Evolutionary conservation across 2,113 vertebrate species (phyloP).

Genomic region (Nesoenas mayeri): DNA sequence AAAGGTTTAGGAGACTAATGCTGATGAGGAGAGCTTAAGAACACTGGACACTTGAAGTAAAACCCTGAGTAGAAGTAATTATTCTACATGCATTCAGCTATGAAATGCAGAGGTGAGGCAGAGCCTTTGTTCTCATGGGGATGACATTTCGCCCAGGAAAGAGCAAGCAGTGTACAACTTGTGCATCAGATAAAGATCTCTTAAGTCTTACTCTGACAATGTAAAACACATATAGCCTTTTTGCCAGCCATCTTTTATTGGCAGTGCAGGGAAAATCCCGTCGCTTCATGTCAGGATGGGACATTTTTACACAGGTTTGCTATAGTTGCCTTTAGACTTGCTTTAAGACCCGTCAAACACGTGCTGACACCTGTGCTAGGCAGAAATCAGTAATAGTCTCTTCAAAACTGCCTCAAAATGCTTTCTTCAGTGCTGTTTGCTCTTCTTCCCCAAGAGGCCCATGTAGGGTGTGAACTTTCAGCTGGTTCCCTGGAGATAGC

Average conservation of each 20-base stretch:
- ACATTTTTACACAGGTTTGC: neutral
- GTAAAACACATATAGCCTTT: neutral
- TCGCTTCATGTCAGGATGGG: neutral
- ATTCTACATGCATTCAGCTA: neutral
- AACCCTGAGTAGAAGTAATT: neutral
- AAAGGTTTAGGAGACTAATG: slow-evolving; percentile 29
- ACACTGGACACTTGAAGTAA: neutral
- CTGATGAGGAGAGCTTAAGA: neutral
- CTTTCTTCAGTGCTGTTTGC: neutral
- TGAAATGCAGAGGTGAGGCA: neutral
- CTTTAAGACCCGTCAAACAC: fast-evolving
- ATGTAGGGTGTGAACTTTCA: neutral
- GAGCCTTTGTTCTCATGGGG: neutral
- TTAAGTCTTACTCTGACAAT: neutral
- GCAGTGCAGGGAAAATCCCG: neutral
- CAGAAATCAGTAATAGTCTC: neutral
- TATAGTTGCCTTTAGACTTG: neutral
- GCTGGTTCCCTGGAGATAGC: slow-evolving; percentile 25
- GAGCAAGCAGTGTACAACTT: neutral
- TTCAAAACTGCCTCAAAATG: neutral
- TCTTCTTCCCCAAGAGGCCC: neutral
- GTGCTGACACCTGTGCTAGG: neutral
- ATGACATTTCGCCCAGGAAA: neutral
- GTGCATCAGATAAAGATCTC: neutral
- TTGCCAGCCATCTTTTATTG: neutral